Evolutionary conservation across 1,140 invertebrate genomes (phyloP), one percentile per base, ranked within the genome.

Genomic region (Saccostrea echinata): DNA sequence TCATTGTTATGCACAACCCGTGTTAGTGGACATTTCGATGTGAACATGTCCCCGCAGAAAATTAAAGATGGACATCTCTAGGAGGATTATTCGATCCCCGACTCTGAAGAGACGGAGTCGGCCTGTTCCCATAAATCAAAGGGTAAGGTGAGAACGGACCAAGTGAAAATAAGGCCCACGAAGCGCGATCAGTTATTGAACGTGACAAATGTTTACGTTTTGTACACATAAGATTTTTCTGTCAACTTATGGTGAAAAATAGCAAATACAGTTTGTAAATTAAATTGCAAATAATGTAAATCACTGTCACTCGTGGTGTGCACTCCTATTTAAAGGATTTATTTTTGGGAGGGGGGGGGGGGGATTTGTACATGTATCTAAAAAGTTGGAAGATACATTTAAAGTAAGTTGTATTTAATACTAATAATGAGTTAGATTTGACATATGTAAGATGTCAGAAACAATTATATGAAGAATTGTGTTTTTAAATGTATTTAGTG

Each of bases 31-130:
- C 35, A 83, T 76, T 24, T 76, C 27, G 68, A 9, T 30, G 27
- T 53, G n/a, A 83, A 83, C 52, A 83, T 83, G 81, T 83, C 43
- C 52, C 35, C 12, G 18, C 12, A 21, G 11, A 24, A 18, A 16
- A 12, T 83, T 8, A 51, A 33, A 52, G 24, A 83, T 83, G 81
- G 81, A 83, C n/a, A 86, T 82, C 83, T 84, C 43, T 76, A 84
- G 85, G 76, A 88, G 83, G 85, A 61, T 88, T 27, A 80, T 97
- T 64, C 96, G 97, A 89, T 97, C 97, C 88, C 97, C 97, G 3
- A 96, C 96, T 53, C 94, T 97, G 88, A 97, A 97, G 91, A 95
- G 97, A 91, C 97, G 97, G 83, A 97, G 97, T 94, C 96, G 97
- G 91, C 96, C 97, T 87, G 90, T 93, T 43, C 96, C 96, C 85